phyloP scores from a whole-genome alignment of 2,113 vertebrate genomes.

The Grammatotria lemairii region DNA sequence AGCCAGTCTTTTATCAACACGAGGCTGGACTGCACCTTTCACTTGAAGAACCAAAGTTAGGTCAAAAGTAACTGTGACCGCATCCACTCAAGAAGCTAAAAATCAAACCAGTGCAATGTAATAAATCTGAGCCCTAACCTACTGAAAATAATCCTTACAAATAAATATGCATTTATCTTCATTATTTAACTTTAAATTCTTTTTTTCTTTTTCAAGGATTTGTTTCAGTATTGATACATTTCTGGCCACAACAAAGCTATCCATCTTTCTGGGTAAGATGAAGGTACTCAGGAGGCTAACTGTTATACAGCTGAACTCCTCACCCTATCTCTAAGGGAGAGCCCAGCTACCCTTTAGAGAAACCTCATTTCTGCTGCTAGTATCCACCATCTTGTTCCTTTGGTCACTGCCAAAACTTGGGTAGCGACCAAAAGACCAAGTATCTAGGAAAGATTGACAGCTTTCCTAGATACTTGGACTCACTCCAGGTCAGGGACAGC shows the following conservation, averaged over 20 bases:
- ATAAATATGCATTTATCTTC: not conserved
- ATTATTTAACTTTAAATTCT: not conserved
- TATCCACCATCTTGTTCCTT: not conserved
- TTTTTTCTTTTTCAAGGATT: not conserved
- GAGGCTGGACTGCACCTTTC: not conserved
- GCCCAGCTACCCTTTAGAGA: not conserved
- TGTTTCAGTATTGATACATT: not conserved
- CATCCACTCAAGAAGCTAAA: not conserved
- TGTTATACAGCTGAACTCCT: not conserved
- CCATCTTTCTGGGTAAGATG: not conserved
- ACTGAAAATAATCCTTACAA: not conserved
- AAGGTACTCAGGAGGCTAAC: not conserved
- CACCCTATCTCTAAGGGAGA: not conserved
- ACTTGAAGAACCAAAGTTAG: not conserved
- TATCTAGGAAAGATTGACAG: not conserved
- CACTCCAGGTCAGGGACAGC: too few relatives aligned
- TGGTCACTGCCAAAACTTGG: not conserved
- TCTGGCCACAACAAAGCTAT: not conserved
- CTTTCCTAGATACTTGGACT: not conserved
- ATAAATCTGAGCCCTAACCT: not conserved
- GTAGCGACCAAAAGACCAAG: not conserved
- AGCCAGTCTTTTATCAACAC: conserved; percentile 2
- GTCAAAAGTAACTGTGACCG: not conserved
- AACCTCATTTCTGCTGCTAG: not conserved
- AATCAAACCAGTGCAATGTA: not conserved